Percentiles rank a stretch among this genome's conserved stretches.
Conservation (phyloP, 1,140 invertebrate species). For the Calliopsis andreniformis region DNA sequence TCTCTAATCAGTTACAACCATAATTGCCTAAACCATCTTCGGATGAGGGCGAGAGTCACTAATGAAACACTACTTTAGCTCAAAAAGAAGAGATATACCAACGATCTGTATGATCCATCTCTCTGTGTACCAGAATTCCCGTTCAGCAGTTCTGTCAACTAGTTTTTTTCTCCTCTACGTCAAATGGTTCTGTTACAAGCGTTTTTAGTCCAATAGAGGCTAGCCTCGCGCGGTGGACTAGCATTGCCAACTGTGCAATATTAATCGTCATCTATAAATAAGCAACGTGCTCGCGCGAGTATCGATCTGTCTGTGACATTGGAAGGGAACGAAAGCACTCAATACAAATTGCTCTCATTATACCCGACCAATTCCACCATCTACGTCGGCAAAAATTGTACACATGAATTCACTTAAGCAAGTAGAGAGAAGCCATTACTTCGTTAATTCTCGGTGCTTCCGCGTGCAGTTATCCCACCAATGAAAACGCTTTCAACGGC, state of each 20-base stretch:
- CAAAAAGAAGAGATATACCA: background rate
- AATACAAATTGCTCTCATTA: too few relatives aligned
- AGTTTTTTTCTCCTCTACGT: background rate
- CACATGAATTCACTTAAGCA: conserved; percentile 38
- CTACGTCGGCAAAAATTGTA: conserved; percentile 12
- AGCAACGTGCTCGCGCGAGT: background rate
- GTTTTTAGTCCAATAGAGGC: background rate
- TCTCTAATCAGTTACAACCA: background rate
- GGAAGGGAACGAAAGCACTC: background rate
- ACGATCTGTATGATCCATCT: background rate
- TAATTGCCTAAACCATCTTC: background rate
- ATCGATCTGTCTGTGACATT: conserved; percentile 19
- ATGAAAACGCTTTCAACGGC: conserved; percentile 39
- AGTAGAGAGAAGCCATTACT: conserved; percentile 14
- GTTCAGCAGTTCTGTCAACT: background rate
- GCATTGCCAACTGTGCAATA: background rate
- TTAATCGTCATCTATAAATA: conserved; percentile 1
- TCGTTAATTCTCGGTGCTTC: conserved; percentile 37
- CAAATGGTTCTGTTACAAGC: background rate
- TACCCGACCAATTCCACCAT: too few relatives aligned
- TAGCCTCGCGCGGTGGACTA: too few relatives aligned
- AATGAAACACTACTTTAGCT: conserved; percentile 24
- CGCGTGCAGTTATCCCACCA: background rate
- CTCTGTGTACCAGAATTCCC: background rate
- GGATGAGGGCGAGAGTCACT: conserved; percentile 1